A percentile compares a stretch with the other conserved stretches of the same genome.
These are phyloP conservation scores for Luscinia luscinia DNA, from an alignment of 2,797 vertebrate species.

Conservation along the genomic window DNA sequence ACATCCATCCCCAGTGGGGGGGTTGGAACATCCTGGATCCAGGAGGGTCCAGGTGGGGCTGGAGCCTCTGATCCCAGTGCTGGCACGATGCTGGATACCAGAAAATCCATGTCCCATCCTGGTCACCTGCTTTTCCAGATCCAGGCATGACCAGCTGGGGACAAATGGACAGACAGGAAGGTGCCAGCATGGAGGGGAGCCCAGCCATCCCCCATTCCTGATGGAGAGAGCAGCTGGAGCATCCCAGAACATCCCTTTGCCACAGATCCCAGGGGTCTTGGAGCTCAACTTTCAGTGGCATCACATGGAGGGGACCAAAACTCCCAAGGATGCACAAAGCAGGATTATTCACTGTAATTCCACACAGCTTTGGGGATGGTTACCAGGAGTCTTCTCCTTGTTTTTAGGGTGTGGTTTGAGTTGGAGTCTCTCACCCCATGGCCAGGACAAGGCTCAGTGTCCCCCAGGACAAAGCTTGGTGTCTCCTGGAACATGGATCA, in stretches of 20 bases:
- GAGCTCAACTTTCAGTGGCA: neutral
- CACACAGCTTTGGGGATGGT: rapidly evolving
- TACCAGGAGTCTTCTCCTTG: neutral
- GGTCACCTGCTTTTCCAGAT: neutral
- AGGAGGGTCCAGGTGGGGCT: neutral
- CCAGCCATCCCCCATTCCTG: neutral
- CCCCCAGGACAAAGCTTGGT: neutral
- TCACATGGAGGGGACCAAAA: neutral
- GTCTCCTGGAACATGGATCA: neutral
- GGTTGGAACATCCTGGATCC: rapidly evolving
- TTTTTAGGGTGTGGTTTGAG: neutral
- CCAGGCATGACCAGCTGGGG: neutral
- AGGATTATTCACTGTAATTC: neutral
- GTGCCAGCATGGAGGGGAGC: neutral
- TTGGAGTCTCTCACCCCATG: neutral
- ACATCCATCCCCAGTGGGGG: neutral
- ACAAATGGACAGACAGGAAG: neutral
- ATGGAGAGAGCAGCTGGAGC: neutral
- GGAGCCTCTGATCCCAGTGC: neutral
- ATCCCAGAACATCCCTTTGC: neutral
- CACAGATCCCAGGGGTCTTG: rapidly evolving
- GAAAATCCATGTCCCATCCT: neutral
- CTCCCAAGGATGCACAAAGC: rapidly evolving
- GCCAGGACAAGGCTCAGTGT: neutral
- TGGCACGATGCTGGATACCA: rapidly evolving